phyloP scores from a whole-genome alignment of 2,113 vertebrate species.

The Eulemur macaco region DNA sequence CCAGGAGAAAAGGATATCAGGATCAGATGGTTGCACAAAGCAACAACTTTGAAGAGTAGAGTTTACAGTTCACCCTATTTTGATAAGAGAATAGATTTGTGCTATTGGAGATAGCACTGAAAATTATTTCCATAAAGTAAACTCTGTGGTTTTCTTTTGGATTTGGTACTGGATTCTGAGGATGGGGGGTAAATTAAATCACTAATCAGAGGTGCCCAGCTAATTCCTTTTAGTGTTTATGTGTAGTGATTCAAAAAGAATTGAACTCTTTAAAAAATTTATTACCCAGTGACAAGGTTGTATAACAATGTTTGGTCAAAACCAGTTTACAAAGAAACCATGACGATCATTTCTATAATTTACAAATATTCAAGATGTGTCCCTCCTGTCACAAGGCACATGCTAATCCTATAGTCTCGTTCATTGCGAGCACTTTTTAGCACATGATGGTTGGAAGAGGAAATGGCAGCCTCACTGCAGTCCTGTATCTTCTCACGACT shows the following conservation, averaged over 20 bases:
- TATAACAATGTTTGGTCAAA: neutral
- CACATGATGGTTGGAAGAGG: neutral
- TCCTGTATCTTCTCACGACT: neutral
- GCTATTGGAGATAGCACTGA: neutral
- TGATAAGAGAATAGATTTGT: neutral
- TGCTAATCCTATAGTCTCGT: neutral
- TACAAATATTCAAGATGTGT: neutral
- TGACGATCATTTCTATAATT: slow-evolving; percentile 7
- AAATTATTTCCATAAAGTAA: neutral
- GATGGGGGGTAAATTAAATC: neutral
- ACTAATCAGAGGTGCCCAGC: neutral
- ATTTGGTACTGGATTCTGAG: neutral
- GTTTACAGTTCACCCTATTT: neutral
- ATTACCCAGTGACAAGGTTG: neutral
- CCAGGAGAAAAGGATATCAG: slow-evolving; percentile 6
- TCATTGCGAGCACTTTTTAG: neutral
- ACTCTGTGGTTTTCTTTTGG: neutral
- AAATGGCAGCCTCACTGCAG: neutral
- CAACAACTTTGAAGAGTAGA: neutral
- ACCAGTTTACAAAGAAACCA: neutral
- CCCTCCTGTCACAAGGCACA: neutral
- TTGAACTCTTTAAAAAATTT: neutral
- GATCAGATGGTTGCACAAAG: neutral
- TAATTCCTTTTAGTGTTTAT: neutral
- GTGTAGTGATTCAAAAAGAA: neutral